Evolutionary conservation across 1,140 invertebrate genomes (phyloP).

Genomic region (Calephelis nemesis): DNA sequence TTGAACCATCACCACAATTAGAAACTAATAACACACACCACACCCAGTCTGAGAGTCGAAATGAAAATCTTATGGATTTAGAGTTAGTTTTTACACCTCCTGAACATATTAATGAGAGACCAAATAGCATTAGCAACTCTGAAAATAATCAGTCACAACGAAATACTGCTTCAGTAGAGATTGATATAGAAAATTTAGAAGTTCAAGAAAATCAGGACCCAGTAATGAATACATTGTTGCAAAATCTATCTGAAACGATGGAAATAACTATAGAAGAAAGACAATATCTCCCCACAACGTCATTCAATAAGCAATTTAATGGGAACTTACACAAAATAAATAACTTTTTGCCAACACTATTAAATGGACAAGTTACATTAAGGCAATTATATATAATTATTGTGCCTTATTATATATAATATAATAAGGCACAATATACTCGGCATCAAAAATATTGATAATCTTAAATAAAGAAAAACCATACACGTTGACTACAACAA

Average conservation of each 20-base stretch:
- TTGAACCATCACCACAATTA: too few relatives aligned
- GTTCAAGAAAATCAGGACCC: slow-evolving; percentile 1
- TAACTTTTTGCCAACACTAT: slow-evolving; percentile 24
- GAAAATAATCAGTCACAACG: too few relatives aligned
- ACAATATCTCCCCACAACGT: slow-evolving; percentile 20
- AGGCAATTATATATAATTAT: too few relatives aligned
- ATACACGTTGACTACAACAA: neutral
- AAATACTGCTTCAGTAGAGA: too few relatives aligned
- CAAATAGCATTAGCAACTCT: too few relatives aligned
- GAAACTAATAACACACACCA: too few relatives aligned
- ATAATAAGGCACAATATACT: slow-evolving; percentile 32
- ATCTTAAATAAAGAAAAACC: slow-evolving; percentile 24
- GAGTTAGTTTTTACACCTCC: too few relatives aligned
- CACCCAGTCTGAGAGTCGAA: too few relatives aligned
- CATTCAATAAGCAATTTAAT: slow-evolving; percentile 13
- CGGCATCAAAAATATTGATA: slow-evolving; percentile 31
- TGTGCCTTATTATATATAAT: too few relatives aligned
- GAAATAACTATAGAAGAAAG: neutral
- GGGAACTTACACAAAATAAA: slow-evolving; percentile 18
- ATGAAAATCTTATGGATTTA: too few relatives aligned
- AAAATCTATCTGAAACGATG: slow-evolving; percentile 1
- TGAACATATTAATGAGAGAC: too few relatives aligned
- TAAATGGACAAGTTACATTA: slow-evolving; percentile 14
- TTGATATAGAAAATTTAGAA: neutral
- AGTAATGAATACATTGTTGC: neutral